Evolutionary conservation across 2,113 vertebrate species (phyloP).

Genomic region (Trematocara nigrifrons): DNA sequence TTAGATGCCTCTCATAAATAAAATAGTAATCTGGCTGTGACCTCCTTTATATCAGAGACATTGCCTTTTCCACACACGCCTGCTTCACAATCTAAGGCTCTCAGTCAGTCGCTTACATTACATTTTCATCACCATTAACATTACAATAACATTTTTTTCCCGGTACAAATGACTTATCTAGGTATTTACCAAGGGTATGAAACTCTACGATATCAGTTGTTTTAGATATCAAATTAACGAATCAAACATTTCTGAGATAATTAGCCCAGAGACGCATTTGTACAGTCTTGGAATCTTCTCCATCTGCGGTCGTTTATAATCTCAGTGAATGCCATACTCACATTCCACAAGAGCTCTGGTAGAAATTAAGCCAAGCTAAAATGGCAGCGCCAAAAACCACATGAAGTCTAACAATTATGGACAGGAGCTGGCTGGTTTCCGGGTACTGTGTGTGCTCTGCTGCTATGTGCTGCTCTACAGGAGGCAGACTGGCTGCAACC

Average conservation of each 20-base stretch:
- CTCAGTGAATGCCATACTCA: constrained; percentile 18
- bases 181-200: not conserved
- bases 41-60: not conserved
- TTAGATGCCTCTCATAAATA: constrained; percentile 25
- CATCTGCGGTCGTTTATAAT: constrained; percentile 11
- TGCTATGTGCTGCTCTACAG: constrained; percentile 2
- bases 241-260: not conserved
- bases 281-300: not conserved
- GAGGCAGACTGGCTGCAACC: not conserved
- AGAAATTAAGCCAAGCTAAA: constrained; percentile 32
- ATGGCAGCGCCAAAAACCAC: constrained; percentile 46
- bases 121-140: not conserved
- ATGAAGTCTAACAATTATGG: constrained; percentile 46
- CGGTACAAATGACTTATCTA: not conserved
- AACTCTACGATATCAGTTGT: not conserved
- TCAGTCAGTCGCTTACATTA: not conserved
- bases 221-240: not conserved
- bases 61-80: not conserved
- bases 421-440: constrained; percentile 49
- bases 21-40: not conserved
- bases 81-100: not conserved
- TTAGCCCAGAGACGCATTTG: not conserved
- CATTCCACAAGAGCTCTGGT: constrained; percentile 48
- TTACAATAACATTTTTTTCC: not conserved
- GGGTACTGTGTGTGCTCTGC: constrained; percentile 33